Conservation (phyloP, 1,140 invertebrate genomes). For the Drosophila kanapiae region DNA sequence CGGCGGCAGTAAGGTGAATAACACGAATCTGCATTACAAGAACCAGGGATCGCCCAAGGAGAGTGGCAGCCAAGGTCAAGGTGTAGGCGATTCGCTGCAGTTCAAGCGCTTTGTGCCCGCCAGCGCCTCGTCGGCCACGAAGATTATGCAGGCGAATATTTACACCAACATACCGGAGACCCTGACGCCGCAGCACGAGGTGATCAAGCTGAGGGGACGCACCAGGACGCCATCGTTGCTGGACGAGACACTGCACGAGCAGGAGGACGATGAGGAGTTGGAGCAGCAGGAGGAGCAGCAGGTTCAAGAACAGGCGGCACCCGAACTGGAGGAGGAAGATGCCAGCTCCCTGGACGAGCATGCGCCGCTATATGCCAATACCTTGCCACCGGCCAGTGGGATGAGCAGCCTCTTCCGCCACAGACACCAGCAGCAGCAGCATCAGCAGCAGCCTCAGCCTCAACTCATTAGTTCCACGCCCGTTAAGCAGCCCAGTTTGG, state of each 20-base stretch:
- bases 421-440: neutral
- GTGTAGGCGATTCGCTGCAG: constrained; percentile 38
- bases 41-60: constrained; percentile 54
- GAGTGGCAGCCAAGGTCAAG: neutral
- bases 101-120: constrained; percentile 65
- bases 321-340: constrained; percentile 52
- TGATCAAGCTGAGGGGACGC: constrained; percentile 84
- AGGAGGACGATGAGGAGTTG: constrained; percentile 57
- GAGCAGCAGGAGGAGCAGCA: constrained; percentile 50
- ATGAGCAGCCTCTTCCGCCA: constrained; percentile 46
- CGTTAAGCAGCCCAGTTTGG: constrained; percentile 65
- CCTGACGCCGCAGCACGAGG: constrained; percentile 88
- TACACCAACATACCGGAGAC: constrained; percentile 91
- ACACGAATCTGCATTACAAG: constrained; percentile 88
- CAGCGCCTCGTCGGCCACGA: constrained; percentile 61
- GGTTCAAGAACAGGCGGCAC: constrained; percentile 8
- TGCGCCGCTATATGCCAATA: constrained; percentile 77
- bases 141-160: constrained; percentile 89
- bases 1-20: constrained; percentile 90
- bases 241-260: constrained; percentile 86
- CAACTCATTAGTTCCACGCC: constrained; percentile 58
- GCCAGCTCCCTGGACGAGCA: constrained; percentile 68
- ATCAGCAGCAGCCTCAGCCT: neutral
- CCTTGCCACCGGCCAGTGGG: constrained; percentile 47
- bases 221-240: constrained; percentile 62